Conservation (phyloP, 2,797 vertebrate species). For the Acrocephalus scirpaceus region DNA sequence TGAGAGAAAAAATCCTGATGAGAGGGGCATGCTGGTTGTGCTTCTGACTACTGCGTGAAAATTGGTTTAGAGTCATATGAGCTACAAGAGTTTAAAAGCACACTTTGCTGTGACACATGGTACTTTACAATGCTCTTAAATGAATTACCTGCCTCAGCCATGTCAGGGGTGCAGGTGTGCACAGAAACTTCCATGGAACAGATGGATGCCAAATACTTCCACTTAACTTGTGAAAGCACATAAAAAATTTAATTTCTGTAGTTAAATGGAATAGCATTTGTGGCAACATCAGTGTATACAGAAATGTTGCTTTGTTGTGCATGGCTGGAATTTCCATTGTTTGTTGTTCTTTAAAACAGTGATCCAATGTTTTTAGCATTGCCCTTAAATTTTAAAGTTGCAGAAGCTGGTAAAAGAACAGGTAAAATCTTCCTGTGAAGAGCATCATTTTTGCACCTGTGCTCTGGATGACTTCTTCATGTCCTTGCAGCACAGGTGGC, state of each 20-base stretch:
- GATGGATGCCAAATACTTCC: not conserved
- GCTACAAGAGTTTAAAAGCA: not conserved
- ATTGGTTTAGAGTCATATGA: not conserved
- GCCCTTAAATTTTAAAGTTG: not conserved
- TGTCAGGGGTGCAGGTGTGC: not conserved
- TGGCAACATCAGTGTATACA: not conserved
- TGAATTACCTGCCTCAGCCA: not conserved
- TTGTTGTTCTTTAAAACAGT: not conserved
- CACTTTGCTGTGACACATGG: not conserved
- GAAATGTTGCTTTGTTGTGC: not conserved
- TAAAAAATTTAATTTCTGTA: not conserved
- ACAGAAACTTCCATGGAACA: not conserved
- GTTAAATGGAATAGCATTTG: not conserved
- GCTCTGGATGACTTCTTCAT: not conserved
- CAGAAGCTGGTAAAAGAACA: not conserved
- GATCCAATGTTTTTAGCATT: not conserved
- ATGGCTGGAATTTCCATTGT: not conserved
- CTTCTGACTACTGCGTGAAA: not conserved
- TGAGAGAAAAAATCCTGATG: not conserved
- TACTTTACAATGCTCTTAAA: not conserved
- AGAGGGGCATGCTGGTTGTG: not conserved
- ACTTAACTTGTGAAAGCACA: not conserved
- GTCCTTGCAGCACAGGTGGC: not conserved
- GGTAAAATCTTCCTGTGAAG: not conserved
- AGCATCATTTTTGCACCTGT: not conserved